Percentiles rank a stretch among this genome's conserved stretches.
These are phyloP conservation scores for Pelusios castaneus DNA, from an alignment of 2,113 vertebrate species.

Conservation along the genomic window DNA sequence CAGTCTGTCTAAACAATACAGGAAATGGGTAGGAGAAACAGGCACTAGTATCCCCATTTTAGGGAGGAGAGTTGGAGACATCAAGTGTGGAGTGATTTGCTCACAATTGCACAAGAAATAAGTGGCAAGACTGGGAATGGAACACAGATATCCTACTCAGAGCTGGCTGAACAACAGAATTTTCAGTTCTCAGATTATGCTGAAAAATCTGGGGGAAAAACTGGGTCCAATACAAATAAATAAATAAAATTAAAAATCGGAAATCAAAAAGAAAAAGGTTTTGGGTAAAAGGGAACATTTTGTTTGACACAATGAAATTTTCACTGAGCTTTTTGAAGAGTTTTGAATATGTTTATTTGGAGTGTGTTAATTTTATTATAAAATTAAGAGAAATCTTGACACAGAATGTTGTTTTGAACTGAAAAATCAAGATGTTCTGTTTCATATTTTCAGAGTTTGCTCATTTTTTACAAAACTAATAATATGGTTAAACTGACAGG, in stretches of 20 bases:
- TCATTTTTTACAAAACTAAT: neutral
- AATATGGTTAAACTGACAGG: neutral
- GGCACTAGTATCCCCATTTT: neutral
- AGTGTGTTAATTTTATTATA: neutral
- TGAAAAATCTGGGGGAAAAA: neutral
- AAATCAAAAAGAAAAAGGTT: neutral
- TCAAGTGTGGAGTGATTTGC: neutral
- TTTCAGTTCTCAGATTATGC: neutral
- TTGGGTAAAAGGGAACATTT: neutral
- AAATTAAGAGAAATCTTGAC: neutral
- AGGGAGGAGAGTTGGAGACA: neutral
- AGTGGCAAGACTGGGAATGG: neutral
- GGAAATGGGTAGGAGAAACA: neutral
- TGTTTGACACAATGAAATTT: neutral
- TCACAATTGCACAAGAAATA: rapidly evolving
- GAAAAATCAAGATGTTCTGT: neutral
- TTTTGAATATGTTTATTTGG: neutral
- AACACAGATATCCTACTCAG: neutral
- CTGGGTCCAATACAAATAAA: neutral
- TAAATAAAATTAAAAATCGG: neutral
- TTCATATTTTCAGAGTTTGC: neutral
- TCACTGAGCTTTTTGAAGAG: neutral
- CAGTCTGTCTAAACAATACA: rapidly evolving
- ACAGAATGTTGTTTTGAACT: neutral
- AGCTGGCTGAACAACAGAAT: neutral